Evolutionary conservation across 2,888 invertebrate genomes (phyloP).

Genomic region (Drosophila testacea): DNA sequence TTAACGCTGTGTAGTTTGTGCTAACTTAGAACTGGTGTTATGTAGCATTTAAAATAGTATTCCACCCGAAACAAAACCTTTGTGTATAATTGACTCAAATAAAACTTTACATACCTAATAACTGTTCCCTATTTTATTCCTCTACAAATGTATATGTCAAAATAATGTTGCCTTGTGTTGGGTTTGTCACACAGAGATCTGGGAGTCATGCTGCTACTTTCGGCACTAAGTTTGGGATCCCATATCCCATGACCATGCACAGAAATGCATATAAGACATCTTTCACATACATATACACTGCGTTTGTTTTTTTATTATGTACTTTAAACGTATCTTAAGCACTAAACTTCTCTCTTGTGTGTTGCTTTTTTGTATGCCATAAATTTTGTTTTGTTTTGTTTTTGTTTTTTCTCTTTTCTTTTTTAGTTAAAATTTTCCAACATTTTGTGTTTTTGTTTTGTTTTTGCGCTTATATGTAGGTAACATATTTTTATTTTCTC

Average conservation of each 20-base stretch:
- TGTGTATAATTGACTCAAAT: conserved; percentile 71
- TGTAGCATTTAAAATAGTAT: conserved; percentile 73
- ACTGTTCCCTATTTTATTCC: background rate
- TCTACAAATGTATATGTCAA: background rate
- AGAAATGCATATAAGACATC: background rate
- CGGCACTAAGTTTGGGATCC: background rate
- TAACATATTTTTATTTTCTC: conserved; percentile 71
- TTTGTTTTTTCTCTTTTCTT: conserved; percentile 23
- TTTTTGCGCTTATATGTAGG: conserved; percentile 77
- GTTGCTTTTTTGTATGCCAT: conserved; percentile 61
- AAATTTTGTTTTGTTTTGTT: conserved; percentile 37
- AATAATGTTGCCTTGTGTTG: background rate
- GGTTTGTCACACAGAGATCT: background rate
- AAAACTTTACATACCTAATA: conserved; percentile 50
- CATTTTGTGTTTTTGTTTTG: conserved; percentile 65
- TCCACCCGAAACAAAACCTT: conserved; percentile 61
- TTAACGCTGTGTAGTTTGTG: conserved; percentile 62
- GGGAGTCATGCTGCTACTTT: background rate
- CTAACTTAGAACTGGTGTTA: conserved; percentile 65
- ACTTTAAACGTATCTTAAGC: conserved; percentile 74
- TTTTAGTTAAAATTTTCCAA: conserved; percentile 76
- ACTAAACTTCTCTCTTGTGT: conserved; percentile 68
- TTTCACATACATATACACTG: conserved; percentile 41
- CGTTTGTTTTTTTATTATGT: conserved; percentile 67
- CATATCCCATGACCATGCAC: background rate